phyloP scores from a whole-genome alignment of 2,888 invertebrate genomes.

The Drosophila anomalata region DNA sequence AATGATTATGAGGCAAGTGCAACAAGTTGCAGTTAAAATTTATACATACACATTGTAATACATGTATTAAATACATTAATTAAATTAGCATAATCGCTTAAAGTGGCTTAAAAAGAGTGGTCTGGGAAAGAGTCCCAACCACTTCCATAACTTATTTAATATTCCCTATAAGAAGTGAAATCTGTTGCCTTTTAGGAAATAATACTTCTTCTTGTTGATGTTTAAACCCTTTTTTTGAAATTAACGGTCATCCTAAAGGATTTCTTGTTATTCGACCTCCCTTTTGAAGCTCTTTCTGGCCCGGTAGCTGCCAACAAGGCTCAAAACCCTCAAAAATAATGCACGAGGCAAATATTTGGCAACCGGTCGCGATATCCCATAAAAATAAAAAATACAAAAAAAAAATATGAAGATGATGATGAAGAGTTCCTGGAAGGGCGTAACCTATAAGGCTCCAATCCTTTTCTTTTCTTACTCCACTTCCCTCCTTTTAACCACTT shows the following conservation, averaged over 20 bases:
- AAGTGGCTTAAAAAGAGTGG: background rate
- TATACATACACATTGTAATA: background rate
- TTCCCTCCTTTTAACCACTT: conserved; percentile 49
- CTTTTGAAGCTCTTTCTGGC: background rate
- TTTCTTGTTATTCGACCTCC: conserved; percentile 18
- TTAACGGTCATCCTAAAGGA: conserved; percentile 11
- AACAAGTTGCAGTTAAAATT: background rate
- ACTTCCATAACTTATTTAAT: background rate
- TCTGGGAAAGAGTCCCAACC: background rate
- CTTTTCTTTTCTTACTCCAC: conserved; percentile 9
- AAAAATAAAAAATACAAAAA: background rate
- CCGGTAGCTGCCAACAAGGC: conserved; percentile 6
- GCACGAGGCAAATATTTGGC: conserved; percentile 69
- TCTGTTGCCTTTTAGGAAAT: background rate
- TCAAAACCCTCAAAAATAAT: conserved; percentile 30
- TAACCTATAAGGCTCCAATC: conserved; percentile 46
- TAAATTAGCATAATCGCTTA: background rate
- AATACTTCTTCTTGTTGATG: background rate
- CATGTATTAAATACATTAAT: background rate
- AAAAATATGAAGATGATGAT: conserved; percentile 21
- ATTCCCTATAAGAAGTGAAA: background rate
- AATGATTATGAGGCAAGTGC: background rate
- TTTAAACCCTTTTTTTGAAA: background rate
- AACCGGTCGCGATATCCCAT: conserved; percentile 30
- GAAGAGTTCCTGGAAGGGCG: conserved; percentile 70